Percentiles rank a stretch among this genome's conserved stretches.
These are phyloP conservation scores for Stegophylla sp. DNA, from an alignment of 2,888 invertebrate genomes.

Conservation along the genomic window DNA sequence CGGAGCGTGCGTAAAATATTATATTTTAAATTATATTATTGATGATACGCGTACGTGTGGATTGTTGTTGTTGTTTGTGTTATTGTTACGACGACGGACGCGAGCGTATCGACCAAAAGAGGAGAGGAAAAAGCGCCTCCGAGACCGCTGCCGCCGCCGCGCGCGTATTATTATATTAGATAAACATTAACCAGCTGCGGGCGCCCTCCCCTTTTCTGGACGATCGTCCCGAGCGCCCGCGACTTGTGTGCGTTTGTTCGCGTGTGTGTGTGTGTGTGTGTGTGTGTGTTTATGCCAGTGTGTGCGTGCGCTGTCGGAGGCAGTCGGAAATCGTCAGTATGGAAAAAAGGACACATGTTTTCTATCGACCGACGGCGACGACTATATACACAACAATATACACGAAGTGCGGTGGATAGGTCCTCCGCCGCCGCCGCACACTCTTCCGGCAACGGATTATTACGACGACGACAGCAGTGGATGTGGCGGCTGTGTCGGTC, in stretches of 20 bases:
- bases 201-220: slow-evolving; percentile 11
- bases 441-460: slow-evolving; percentile 24
- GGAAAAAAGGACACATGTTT: slow-evolving; percentile 59
- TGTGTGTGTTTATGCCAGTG: not conserved
- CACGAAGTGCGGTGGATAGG: not conserved
- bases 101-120: slow-evolving; percentile 17
- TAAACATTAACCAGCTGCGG: slow-evolving; percentile 58
- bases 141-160: slow-evolving; percentile 20
- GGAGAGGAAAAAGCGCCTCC: slow-evolving; percentile 16
- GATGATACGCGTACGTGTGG: not conserved
- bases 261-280: not conserved
- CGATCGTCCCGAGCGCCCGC: not conserved
- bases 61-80: not conserved
- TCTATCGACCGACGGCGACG: slow-evolving; percentile 55
- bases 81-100: not conserved
- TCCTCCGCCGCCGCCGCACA: not conserved
- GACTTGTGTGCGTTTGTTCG: not conserved
- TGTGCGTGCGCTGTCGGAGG: slow-evolving; percentile 24
- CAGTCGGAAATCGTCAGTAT: slow-evolving; percentile 54
- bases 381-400: slow-evolving; percentile 15
- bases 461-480: not conserved
- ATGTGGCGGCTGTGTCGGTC: not conserved
- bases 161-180: slow-evolving; percentile 57
- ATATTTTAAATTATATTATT: no score
- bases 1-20: no score